Conservation (phyloP, 2,797 vertebrate genomes). For the Yasuhikotakia modesta region DNA sequence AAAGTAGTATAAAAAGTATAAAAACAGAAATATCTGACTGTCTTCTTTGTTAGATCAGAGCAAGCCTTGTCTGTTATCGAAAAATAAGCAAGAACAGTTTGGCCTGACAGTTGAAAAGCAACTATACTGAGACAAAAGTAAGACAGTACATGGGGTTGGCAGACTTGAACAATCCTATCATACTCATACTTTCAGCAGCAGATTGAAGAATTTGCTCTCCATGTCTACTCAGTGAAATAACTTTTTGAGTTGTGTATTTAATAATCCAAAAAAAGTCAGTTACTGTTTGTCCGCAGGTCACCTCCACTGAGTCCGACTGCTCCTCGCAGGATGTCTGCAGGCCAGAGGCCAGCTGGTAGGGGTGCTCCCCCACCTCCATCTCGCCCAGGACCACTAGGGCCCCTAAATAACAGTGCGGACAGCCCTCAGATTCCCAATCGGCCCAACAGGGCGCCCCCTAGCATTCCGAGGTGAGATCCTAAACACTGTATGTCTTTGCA, state of each 20-base stretch:
- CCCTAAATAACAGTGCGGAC: constrained; percentile 82
- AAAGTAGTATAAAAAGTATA: no score
- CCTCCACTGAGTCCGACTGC: constrained; percentile 89
- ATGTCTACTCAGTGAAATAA: neutral
- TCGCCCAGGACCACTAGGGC: constrained; percentile 85
- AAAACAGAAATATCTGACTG: no score
- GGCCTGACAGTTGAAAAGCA: no score
- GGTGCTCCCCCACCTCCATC: constrained; percentile 87
- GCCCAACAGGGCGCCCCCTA: constrained; percentile 90
- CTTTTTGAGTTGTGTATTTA: neutral
- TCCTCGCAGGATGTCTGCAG: constrained; percentile 83
- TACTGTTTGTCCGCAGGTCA: constrained; percentile 73
- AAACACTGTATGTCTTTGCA: neutral
- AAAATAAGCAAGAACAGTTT: no score
- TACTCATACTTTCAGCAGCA: no score
- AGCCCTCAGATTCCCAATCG: constrained; percentile 89
- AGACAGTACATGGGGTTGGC: no score
- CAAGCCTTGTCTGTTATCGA: no score
- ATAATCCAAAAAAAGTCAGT: neutral
- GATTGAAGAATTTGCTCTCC: no score
- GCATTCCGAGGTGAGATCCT: constrained; percentile 88
- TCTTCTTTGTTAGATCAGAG: no score
- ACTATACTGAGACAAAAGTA: no score
- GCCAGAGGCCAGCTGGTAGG: constrained; percentile 79
- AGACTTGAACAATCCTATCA: no score